These are phyloP conservation scores for Hirtodrosophila alboralis DNA, from an alignment of 2,888 invertebrate species.

Conservation along the genomic window DNA sequence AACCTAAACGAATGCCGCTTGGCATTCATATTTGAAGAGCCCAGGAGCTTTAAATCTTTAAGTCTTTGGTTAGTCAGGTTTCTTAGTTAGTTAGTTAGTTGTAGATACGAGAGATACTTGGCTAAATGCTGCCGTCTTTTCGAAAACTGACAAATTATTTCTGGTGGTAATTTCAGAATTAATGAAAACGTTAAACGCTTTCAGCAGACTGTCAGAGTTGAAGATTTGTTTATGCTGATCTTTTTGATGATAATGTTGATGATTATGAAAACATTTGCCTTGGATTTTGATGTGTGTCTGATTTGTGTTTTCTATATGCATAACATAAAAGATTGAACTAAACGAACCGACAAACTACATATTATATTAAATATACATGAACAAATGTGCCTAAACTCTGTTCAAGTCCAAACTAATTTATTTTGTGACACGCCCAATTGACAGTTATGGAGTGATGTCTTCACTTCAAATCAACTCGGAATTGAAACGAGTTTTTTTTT, in stretches of 20 bases:
- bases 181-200: constrained; percentile 73
- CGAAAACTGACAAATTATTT: constrained; percentile 37
- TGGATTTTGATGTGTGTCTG: constrained; percentile 15
- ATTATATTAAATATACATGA: constrained; percentile 19
- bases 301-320: constrained; percentile 23
- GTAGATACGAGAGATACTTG: constrained; percentile 1
- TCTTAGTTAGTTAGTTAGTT: neutral
- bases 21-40: constrained; percentile 53
- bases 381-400: constrained; percentile 23
- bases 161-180: constrained; percentile 38
- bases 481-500: constrained; percentile 30
- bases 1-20: constrained; percentile 66
- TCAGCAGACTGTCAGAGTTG: constrained; percentile 61
- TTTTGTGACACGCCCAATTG: constrained; percentile 48
- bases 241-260: constrained; percentile 14
- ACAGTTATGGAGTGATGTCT: constrained; percentile 52
- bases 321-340: constrained; percentile 4
- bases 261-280: constrained; percentile 45
- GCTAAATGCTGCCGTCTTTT: neutral
- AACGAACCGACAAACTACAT: too few species aligned
- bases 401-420: constrained; percentile 39
- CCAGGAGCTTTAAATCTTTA: constrained; percentile 16
- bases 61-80: constrained; percentile 18
- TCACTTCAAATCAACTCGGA: constrained; percentile 9
- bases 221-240: constrained; percentile 14